Evolutionary conservation across 1,140 invertebrate genomes (phyloP), one percentile per base, ranked within the genome.

Genomic region (Apocrypta bakeri): DNA sequence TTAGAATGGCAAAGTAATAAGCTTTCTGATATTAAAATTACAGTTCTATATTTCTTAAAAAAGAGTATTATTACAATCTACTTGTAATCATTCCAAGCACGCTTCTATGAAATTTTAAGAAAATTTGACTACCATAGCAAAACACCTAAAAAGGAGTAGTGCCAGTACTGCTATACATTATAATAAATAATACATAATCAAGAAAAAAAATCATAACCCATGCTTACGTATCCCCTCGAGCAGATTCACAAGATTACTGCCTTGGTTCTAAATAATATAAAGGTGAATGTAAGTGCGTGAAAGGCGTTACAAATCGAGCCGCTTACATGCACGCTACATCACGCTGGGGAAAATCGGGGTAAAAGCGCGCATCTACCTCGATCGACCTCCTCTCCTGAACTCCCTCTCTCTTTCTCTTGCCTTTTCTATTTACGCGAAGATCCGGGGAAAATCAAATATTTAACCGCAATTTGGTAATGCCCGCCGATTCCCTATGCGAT

Each of bases 381-480:
- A 27, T 74, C 37, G 68, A 33, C 31, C 37, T 56, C 42, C 42
- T 56, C 48, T 56, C 48, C 48, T 56, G 48, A 21, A 21, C 48
- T 56, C 76, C 11, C 14, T 31, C 25, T 3, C 25, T 48, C 27
- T 0, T 6, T 25, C 66, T 42, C 33, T 3, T 33, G 40, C 24
- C 9, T 33, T 25, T 37, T 24, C 56, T 85, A 86, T 86, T 84
- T 86, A 86, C 69, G 85, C 56, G 73, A 7, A 61, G 84, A 83
- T 81, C 83, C 84, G 81, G 81, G 81, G 78, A 80, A 86, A 85
- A 86, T 88, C 85, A 88, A 88, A 88, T 88, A 88, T 88, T 88
- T 86, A 88, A 85, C 83, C 85, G 85, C 86, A 87, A 88, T 88
- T 87, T 85, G 83, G 86, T 88, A 87, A 87, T 84, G 79, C 83